Percentiles rank a stretch among this genome's conserved stretches.
Conservation (phyloP, 2,797 vertebrate genomes). For the Chelon labrosus region DNA sequence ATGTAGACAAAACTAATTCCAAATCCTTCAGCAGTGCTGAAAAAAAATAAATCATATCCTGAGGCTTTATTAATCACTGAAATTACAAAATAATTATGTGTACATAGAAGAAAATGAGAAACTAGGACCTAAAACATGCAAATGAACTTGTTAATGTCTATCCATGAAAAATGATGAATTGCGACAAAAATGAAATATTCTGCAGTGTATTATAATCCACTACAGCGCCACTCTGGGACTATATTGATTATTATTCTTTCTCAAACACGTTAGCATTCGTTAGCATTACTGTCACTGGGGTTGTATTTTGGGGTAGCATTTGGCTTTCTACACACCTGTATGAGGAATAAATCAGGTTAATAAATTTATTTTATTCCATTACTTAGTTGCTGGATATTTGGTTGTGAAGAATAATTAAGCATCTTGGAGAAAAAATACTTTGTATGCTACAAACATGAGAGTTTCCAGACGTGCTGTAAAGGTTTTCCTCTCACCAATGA, state of each 20-base stretch:
- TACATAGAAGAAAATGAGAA: constrained; percentile 36
- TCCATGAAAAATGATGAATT: constrained; percentile 18
- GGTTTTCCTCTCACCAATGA: background rate
- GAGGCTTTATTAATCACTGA: constrained; percentile 10
- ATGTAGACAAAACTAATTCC: background rate
- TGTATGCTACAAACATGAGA: too few species aligned
- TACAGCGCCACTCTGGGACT: background rate
- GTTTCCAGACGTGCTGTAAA: background rate
- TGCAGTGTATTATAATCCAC: constrained; percentile 1
- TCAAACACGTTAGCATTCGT: too few species aligned
- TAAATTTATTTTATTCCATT: too few species aligned
- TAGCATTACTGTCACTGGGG: too few species aligned
- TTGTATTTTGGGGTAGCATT: too few species aligned
- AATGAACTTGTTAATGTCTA: constrained; percentile 20
- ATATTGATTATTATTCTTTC: background rate
- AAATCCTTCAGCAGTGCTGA: too few species aligned
- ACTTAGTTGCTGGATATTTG: too few species aligned
- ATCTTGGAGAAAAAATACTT: too few species aligned
- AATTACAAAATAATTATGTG: constrained; percentile 24
- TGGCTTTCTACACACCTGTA: too few species aligned
- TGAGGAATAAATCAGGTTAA: too few species aligned
- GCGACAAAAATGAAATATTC: constrained; percentile 7
- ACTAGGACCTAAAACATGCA: constrained; percentile 15
- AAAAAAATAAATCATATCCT: background rate
- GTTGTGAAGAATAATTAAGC: too few species aligned